These are phyloP conservation scores for Sula dactylatra DNA, from an alignment of 2,113 vertebrate species.

Conservation along the genomic window DNA sequence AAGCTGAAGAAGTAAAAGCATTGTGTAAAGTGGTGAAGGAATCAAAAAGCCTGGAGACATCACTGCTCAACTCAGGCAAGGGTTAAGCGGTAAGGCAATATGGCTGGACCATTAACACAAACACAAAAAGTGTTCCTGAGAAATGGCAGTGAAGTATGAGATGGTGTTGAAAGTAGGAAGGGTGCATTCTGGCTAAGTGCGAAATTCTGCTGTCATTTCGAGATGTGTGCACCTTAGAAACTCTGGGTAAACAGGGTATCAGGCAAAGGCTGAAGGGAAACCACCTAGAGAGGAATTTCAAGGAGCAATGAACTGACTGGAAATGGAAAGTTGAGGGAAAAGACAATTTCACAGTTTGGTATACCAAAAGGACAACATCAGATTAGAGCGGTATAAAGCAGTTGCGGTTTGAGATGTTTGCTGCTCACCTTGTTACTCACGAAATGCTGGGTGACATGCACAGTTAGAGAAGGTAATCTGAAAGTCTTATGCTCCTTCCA, in stretches of 20 bases:
- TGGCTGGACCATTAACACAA: neutral
- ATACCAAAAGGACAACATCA: neutral
- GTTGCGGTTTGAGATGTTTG: neutral
- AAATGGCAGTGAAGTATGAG: neutral
- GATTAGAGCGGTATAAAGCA: neutral
- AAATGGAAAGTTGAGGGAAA: neutral
- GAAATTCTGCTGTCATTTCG: neutral
- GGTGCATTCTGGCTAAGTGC: neutral
- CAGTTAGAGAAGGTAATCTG: neutral
- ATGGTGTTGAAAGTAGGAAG: neutral
- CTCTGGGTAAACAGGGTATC: neutral
- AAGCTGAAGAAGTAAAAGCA: neutral
- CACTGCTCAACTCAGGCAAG: neutral
- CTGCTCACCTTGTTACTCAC: neutral
- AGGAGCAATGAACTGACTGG: neutral
- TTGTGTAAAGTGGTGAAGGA: neutral
- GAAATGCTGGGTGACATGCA: neutral
- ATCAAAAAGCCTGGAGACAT: neutral
- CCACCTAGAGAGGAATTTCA: neutral
- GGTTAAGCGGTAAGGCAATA: neutral
- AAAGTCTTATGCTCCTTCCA: neutral
- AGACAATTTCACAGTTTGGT: neutral
- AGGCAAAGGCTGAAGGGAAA: neutral
- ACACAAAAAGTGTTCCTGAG: neutral
- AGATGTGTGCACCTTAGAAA: neutral